A percentile compares a stretch with the other conserved stretches of the same genome.
Conservation (phyloP, 1,140 invertebrate genomes). For the Macrobrachium nipponense region DNA sequence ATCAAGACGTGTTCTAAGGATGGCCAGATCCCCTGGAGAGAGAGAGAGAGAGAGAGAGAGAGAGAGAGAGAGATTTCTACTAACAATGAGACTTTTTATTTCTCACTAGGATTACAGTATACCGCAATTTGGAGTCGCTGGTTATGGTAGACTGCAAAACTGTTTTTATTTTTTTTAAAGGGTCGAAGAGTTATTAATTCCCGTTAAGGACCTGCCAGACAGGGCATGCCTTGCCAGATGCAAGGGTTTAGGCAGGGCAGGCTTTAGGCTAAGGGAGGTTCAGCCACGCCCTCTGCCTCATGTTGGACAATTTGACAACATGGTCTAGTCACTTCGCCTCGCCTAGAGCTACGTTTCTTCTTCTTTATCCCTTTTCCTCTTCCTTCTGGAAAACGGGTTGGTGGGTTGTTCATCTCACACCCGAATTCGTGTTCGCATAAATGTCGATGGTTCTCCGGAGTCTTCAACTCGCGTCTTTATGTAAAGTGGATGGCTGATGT, state of each 20-base stretch:
- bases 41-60: slow-evolving; percentile 2
- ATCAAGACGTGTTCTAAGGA: not conserved
- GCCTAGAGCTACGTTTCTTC: not conserved
- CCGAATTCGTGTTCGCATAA: no score
- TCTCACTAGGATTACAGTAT: no score
- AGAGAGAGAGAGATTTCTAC: not conserved
- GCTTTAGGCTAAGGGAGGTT: not conserved
- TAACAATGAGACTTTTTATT: not conserved
- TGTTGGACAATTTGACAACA: slow-evolving; percentile 19
- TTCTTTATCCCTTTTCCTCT: not conserved
- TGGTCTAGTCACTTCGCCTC: not conserved
- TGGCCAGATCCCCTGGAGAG: not conserved
- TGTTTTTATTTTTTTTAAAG: no score
- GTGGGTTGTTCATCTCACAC: no score
- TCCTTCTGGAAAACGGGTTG: no score
- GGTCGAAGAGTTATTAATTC: no score
- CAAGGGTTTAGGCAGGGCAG: not conserved
- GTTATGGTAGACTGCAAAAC: not conserved
- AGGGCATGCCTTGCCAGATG: not conserved
- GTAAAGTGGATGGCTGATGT: no score
- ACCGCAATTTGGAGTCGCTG: no score
- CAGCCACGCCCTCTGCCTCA: not conserved
- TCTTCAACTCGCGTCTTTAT: no score
- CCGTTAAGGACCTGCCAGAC: not conserved
- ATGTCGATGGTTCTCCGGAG: no score